Base-by-base conservation (phyloP, 2,113 vertebrate species). In the Ceyx margarethae region DNA sequence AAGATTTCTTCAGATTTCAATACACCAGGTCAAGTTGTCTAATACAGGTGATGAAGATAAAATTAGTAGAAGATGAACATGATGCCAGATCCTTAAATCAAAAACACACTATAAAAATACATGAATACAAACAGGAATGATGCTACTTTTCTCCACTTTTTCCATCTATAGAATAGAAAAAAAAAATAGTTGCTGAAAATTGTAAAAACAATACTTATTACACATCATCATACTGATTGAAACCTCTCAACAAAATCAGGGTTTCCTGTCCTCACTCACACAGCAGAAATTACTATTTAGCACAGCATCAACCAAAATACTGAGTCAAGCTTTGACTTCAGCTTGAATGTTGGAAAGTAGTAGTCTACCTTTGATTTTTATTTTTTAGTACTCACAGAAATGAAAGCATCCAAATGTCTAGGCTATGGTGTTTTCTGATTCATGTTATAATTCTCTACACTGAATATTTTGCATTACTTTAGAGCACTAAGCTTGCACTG, bases 211-310 rank as follows among this genome's bases (percentile, higher is more conserved):
- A 31, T 71, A 54, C 26, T 82, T 65, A 29, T 31, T 76, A 23
- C 5, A n/a, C 5, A 16, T 33, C n/a, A 56, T n/a, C 35, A 51
- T n/a, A 33, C 1, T 0, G 1, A 6, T 4, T 50, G 14, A 21
- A 81, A 93, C 25, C 5, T 64, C 28, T 51, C 50, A 71, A 5
- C 8, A 71, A 64, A 61, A 43, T 28, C 29, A 56, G 14, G 1
- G 3, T 19, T 76, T 95, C 23, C 9, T 81, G 19, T 9, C 14
- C 9, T 6, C n/a, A 64, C 8, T 83, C 29, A 26, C 8, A n/a
- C 1, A 21, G 11, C 13, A 75, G 33, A 91, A 68, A 60, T 35
- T 46, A 11, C 31, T 79, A 10, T 43, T 50, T 65, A 62, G 31
- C 3, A 72, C 3, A 84, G 1, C 21, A 51, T 43, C 21, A 33